phyloP scores from a whole-genome alignment of 2,113 vertebrate species.

The Carassius auratus region DNA sequence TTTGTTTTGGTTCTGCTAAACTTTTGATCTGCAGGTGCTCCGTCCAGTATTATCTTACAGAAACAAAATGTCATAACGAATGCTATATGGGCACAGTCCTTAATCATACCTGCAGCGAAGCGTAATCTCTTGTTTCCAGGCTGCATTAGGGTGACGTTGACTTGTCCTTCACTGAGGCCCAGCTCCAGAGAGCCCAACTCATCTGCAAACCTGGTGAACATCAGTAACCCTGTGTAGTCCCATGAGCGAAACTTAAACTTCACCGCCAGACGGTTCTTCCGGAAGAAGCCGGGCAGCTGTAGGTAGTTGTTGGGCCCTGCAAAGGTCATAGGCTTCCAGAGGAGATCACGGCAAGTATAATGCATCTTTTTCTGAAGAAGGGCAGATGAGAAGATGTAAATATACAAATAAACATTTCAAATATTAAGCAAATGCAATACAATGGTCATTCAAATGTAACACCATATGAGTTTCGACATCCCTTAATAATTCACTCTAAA shows the following conservation, averaged over 20 bases:
- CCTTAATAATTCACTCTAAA: background rate
- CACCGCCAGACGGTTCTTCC: conserved; percentile 84
- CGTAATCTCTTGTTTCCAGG: conserved; percentile 88
- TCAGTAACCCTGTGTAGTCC: conserved; percentile 89
- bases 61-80: background rate
- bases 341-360: conserved; percentile 87
- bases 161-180: conserved; percentile 91
- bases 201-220: conserved; percentile 88
- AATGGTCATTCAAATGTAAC: background rate
- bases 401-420: background rate
- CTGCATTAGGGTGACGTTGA: conserved; percentile 92
- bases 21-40: background rate
- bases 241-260: conserved; percentile 96
- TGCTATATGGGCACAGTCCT: background rate
- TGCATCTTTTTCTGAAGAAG: conserved; percentile 84
- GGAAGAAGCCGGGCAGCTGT: conserved; percentile 84
- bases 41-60: background rate
- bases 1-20: background rate
- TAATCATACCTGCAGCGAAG: conserved; percentile 87
- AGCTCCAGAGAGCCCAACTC: conserved; percentile 90
- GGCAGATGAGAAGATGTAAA: background rate
- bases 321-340: conserved; percentile 90
- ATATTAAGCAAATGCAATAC: background rate
- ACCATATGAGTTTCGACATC: background rate
- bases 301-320: conserved; percentile 93